These are phyloP conservation scores for Dysidea cf. avara DNA, from an alignment of 37 sponge, comb jelly and placozoan genomes.

Conservation along the genomic window DNA sequence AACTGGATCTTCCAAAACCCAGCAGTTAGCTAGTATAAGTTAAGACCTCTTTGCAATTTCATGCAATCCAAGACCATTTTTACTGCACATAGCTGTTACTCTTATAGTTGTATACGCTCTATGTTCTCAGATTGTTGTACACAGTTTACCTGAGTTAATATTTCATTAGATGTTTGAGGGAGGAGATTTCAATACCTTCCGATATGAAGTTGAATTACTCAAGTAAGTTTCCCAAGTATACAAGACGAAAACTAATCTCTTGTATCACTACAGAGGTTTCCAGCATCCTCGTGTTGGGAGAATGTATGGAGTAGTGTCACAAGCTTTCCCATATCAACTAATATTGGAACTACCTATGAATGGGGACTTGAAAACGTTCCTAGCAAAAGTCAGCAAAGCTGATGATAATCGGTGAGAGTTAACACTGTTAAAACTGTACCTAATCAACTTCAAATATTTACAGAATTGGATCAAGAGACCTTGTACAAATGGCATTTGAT, in stretches of 20 bases:
- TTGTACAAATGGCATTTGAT: slow-evolving; percentile 63
- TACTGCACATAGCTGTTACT: no score
- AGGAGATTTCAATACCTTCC: no score
- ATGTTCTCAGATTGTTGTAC: no score
- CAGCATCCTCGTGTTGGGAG: slow-evolving; percentile 62
- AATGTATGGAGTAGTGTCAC: slow-evolving; percentile 74
- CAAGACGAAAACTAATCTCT: background rate
- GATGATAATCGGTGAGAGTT: slow-evolving; percentile 9
- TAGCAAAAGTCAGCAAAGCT: slow-evolving; percentile 12
- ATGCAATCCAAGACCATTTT: no score
- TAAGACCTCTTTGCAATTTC: no score
- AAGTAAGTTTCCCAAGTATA: background rate
- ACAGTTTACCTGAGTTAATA: background rate
- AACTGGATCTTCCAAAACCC: no score
- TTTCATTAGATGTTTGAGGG: background rate
- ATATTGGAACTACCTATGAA: slow-evolving; percentile 75
- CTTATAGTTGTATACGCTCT: no score
- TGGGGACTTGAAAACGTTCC: slow-evolving; percentile 84
- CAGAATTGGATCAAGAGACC: slow-evolving; percentile 32
- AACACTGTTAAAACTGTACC: background rate
- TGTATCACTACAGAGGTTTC: slow-evolving; percentile 32
- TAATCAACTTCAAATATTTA: background rate
- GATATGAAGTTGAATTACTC: no score
- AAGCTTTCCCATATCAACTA: slow-evolving; percentile 58
- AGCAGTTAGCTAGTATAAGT: no score